Conservation (phyloP, 2,113 vertebrate species). For the Pogona vitticeps region DNA sequence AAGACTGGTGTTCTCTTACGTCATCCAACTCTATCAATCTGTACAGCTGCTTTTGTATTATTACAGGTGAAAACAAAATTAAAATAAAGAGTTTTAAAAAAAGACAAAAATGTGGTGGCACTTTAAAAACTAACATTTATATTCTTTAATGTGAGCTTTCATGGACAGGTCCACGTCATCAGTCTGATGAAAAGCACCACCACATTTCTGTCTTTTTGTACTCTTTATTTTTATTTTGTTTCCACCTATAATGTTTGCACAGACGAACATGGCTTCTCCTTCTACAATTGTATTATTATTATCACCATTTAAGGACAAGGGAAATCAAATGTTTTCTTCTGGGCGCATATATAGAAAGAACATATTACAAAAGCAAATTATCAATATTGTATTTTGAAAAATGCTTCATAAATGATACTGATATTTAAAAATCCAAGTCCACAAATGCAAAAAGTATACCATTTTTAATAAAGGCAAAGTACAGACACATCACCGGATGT, state of each 20-base stretch:
- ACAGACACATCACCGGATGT: background rate
- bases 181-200: too few species aligned
- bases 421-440: background rate
- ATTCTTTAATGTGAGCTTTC: too few species aligned
- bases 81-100: too few species aligned
- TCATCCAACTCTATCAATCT: constrained; percentile 14
- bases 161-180: too few species aligned
- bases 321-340: constrained; percentile 29
- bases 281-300: too few species aligned
- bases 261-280: too few species aligned
- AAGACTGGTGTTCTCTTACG: constrained; percentile 48
- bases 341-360: background rate
- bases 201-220: too few species aligned
- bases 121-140: too few species aligned
- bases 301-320: constrained; percentile 5
- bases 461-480: background rate
- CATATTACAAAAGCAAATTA: constrained; percentile 47
- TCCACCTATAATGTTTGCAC: too few species aligned
- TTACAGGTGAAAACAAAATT: too few species aligned
- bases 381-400: constrained; percentile 48
- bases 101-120: too few species aligned
- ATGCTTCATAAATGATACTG: background rate
- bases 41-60: background rate
- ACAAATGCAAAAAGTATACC: background rate
- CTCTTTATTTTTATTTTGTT: too few species aligned